phyloP scores from a whole-genome alignment of 2,888 invertebrate species.

The Toxonevra muliebris region DNA sequence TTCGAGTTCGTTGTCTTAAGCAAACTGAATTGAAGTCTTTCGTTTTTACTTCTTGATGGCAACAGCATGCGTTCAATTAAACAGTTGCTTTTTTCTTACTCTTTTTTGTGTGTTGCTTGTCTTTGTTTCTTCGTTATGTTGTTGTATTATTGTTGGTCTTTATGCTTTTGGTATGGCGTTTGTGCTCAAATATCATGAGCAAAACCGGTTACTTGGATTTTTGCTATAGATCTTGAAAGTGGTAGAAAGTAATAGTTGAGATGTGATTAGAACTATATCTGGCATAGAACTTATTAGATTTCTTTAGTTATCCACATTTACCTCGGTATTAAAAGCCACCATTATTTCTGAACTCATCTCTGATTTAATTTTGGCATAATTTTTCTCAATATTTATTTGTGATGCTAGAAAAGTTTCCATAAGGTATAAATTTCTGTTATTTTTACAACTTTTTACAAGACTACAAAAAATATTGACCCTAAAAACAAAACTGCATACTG shows the following conservation, averaged over 20 bases:
- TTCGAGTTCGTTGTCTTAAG: constrained; percentile 65
- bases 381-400: no score
- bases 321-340: no score
- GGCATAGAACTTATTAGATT: no score
- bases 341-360: no score
- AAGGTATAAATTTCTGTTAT: no score
- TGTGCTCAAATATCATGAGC: background rate
- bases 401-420: no score
- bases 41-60: constrained; percentile 55
- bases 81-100: background rate
- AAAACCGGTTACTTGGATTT: constrained; percentile 3
- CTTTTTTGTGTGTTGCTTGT: background rate
- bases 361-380: no score
- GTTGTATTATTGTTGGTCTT: constrained; percentile 9
- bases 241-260: background rate
- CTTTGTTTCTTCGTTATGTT: constrained; percentile 10
- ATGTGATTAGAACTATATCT: no score
- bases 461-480: no score
- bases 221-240: constrained; percentile 1
- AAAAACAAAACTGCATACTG: no score
- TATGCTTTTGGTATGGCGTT: background rate
- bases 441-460: no score
- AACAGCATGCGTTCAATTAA: constrained; percentile 2
- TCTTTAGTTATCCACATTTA: no score
- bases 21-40: constrained; percentile 65